A percentile compares a stretch with the other conserved stretches of the same genome.
These are phyloP conservation scores for Nymphalis io DNA, from an alignment of 1,140 invertebrate species.

Conservation along the genomic window DNA sequence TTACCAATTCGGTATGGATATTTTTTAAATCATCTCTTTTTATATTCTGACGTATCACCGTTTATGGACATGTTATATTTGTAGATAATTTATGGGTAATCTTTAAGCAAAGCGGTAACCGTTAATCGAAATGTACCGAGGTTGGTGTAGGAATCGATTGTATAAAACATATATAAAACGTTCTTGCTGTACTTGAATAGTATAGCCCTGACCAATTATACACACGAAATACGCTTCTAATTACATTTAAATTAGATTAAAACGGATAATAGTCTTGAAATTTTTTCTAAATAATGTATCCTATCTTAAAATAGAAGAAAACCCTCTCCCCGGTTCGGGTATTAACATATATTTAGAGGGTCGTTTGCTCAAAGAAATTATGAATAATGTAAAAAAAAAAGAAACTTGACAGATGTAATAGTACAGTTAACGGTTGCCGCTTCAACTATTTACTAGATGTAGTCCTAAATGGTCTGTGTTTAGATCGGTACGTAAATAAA, in stretches of 20 bases:
- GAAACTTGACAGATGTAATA: neutral
- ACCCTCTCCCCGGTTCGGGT: neutral
- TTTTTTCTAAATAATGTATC: neutral
- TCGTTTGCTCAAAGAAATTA: slow-evolving; percentile 1
- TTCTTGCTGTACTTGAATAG: neutral
- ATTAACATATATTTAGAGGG: neutral
- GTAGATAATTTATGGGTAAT: slow-evolving; percentile 6
- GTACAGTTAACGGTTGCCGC: slow-evolving; percentile 1
- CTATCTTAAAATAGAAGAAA: neutral
- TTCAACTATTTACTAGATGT: slow-evolving; percentile 5
- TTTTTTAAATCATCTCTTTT: neutral
- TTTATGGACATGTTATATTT: neutral
- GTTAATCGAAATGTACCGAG: neutral
- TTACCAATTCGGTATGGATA: neutral
- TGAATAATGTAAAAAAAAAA: neutral
- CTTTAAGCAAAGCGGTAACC: slow-evolving; percentile 7
- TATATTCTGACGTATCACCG: neutral
- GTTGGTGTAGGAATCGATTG: neutral
- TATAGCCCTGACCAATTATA: slow-evolving; percentile 6
- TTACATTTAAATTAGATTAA: neutral
- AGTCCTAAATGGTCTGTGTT: slow-evolving; percentile 6
- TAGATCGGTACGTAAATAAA: slow-evolving; percentile 2
- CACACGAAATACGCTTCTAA: slow-evolving; percentile 1
- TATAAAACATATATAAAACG: neutral
- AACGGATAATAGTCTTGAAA: neutral